These are phyloP conservation scores for Hippopotamyrus pictus DNA, from an alignment of 2,797 vertebrate genomes.

Conservation along the genomic window DNA sequence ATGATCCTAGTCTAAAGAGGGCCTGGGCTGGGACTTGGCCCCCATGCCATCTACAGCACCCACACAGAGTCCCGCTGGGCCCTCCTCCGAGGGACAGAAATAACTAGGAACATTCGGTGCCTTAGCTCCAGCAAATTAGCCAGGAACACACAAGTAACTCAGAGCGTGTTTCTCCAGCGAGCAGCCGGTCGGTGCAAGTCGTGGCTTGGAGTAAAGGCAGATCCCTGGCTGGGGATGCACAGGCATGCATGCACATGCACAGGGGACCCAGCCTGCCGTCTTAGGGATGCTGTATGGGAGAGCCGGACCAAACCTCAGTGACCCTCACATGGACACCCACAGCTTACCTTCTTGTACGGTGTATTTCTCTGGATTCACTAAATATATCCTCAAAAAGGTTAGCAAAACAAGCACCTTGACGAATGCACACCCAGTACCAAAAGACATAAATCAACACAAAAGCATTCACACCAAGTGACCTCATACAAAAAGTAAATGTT, in stretches of 20 bases:
- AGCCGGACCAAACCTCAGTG: constrained; percentile 20
- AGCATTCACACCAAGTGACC: background rate
- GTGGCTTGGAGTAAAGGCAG: background rate
- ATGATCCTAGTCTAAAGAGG: background rate
- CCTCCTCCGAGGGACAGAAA: constrained; percentile 52
- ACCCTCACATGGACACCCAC: constrained; percentile 39
- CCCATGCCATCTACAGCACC: constrained; percentile 16
- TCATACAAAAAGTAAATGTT: background rate
- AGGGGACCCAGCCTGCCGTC: background rate
- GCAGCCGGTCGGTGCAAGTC: background rate
- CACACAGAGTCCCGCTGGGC: background rate
- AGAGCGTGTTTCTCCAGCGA: background rate
- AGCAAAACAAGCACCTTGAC: background rate
- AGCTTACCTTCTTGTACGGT: constrained; percentile 35
- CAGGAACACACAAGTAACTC: background rate
- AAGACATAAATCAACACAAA: background rate
- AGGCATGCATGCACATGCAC: background rate
- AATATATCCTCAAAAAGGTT: background rate
- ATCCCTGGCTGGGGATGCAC: background rate
- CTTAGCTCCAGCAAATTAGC: background rate
- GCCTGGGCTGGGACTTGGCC: constrained; percentile 10
- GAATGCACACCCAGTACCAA: background rate
- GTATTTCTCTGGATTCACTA: constrained; percentile 30
- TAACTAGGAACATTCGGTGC: constrained; percentile 60
- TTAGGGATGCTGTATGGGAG: background rate